phyloP scores from a whole-genome alignment of 2,888 invertebrate genomes.

The Urechis unicinctus region DNA sequence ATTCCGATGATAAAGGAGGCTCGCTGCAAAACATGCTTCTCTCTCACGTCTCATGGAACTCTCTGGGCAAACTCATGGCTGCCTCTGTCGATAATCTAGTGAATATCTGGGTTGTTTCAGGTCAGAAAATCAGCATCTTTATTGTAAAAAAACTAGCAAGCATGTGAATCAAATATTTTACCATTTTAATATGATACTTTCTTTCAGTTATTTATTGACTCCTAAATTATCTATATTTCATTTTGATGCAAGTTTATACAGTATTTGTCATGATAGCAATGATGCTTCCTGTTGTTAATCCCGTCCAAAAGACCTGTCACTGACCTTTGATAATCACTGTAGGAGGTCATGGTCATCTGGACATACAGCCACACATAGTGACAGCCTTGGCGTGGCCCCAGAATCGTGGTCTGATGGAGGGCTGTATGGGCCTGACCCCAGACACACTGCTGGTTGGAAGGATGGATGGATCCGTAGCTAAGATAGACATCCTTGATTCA shows the following conservation, averaged over 20 bases:
- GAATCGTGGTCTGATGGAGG: slow-evolving; percentile 37
- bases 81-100: slow-evolving; percentile 58
- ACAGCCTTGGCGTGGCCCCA: slow-evolving; percentile 55
- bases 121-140: slow-evolving; percentile 51
- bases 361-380: slow-evolving; percentile 40
- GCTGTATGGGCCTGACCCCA: slow-evolving; percentile 33
- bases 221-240: too few relatives aligned
- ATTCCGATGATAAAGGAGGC: slow-evolving; percentile 38
- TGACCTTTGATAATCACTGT: too few relatives aligned
- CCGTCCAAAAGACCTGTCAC: too few relatives aligned
- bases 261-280: too few relatives aligned
- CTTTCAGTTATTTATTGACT: too few relatives aligned
- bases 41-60: slow-evolving; percentile 55
- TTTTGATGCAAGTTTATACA: too few relatives aligned
- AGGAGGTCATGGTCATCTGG: slow-evolving; percentile 53
- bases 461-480: slow-evolving; percentile 54
- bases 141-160: too few relatives aligned
- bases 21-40: slow-evolving; percentile 55
- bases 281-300: too few relatives aligned
- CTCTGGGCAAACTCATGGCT: slow-evolving; percentile 56
- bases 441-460: slow-evolving; percentile 56
- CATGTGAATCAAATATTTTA: too few relatives aligned
- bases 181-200: too few relatives aligned
- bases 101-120: slow-evolving; percentile 58
- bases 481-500: slow-evolving; percentile 38